Evolutionary conservation across 2,797 vertebrate genomes (phyloP).

Genomic region (Dermochelys coriacea): DNA sequence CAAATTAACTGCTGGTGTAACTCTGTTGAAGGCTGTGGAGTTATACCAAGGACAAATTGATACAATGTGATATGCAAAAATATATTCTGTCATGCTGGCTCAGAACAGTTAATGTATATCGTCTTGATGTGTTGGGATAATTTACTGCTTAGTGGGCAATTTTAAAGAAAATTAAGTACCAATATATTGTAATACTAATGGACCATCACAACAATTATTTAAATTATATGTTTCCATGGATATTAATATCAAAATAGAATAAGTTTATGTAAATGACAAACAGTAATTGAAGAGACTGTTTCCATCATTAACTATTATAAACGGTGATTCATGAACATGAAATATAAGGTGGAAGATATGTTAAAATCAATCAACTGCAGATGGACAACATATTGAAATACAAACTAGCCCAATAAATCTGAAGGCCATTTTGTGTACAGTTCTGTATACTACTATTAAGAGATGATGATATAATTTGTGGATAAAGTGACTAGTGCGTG

Average conservation of each 20-base stretch:
- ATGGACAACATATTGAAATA: not conserved
- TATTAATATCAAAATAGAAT: not conserved
- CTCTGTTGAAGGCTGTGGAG: not conserved
- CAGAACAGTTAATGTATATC: not conserved
- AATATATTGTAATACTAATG: not conserved
- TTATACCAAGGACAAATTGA: constrained; percentile 14
- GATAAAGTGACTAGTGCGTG: not conserved
- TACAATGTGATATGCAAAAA: not conserved
- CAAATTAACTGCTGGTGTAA: not conserved
- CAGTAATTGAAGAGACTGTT: not conserved
- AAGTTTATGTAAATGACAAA: not conserved
- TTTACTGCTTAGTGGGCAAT: not conserved
- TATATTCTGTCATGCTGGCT: not conserved
- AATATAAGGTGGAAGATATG: not conserved
- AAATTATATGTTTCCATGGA: not conserved
- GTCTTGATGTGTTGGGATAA: not conserved
- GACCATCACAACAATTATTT: not conserved
- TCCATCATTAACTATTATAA: not conserved
- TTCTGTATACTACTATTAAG: not conserved
- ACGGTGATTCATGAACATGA: not conserved
- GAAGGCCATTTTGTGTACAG: not conserved
- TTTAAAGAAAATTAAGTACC: not conserved
- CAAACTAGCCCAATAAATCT: not conserved
- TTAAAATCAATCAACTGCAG: not conserved
- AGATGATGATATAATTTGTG: constrained; percentile 10